Base-by-base conservation (phyloP, 1,140 invertebrate genomes). In the Neodiprion lecontei region DNA sequence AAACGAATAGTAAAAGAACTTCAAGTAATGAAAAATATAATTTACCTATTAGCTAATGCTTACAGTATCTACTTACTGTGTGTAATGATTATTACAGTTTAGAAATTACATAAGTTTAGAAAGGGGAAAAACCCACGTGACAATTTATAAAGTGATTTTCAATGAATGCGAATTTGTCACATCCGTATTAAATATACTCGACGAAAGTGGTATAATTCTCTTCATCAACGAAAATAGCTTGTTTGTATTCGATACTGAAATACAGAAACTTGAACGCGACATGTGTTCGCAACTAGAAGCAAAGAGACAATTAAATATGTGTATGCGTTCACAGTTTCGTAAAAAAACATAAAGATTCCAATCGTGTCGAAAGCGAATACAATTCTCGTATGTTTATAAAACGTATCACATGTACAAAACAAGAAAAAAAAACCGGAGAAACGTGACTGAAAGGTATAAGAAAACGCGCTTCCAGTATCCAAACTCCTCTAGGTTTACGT, bases 11-110 rank as follows among this genome's bases (percentile, higher is more conserved):
- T 17, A 23, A 23, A 21, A 12, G 23, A 11, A 23, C 11, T 10
- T 12, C n/a, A 69, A 69, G 67, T 69, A 69, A 14, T 23, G 67
- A 69, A 69, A 69, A 69, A 61, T 69, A 69, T 69, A 69, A 69
- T 69, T 69, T 69, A 69, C 67, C 40, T 69, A 69, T 7, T 23
- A 23, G 7, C 67, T 69, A 69, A 5, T 5, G 17, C 5, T 69
- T 65, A 7, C 23, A 69, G 14, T 69, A 69, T 12, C 67, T 69
- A 69, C 67, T 23, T 17, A 61, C n/a, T 61, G 53, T 14, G n/a
- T 17, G 9, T 61, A 61, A 61, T 61, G 4, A 61, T 61, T 61
- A 61, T 61, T 14, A 47, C 21, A 69, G 21, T 69, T 21, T 69
- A 69, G 9, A 69, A 47, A 69, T 23, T 23, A 69, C 40, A 69